Percentiles rank a stretch among this genome's conserved stretches.
These are phyloP conservation scores for Tetheella fluctuosa DNA, from an alignment of 2,888 invertebrate genomes.

Conservation along the genomic window DNA sequence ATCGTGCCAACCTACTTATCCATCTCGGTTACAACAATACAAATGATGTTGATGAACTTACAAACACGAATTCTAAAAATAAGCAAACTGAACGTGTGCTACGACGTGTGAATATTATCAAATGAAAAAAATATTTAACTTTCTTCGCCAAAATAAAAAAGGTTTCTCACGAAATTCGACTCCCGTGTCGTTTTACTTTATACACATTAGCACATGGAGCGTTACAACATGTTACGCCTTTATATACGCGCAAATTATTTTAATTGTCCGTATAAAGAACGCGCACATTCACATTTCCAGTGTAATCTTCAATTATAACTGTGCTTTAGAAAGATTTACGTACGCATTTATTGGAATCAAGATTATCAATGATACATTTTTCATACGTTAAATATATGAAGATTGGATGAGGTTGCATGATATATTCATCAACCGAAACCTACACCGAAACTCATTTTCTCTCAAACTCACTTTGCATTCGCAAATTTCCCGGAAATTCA, in stretches of 20 bases:
- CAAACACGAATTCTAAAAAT: neutral
- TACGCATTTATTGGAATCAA: neutral
- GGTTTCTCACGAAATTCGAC: constrained; percentile 46
- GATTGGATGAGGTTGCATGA: no score
- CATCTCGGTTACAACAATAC: neutral
- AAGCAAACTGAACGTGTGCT: constrained; percentile 1
- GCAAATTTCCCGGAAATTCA: neutral
- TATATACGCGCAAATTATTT: constrained; percentile 18
- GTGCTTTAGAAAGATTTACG: neutral
- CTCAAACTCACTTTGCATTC: no score
- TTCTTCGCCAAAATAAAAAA: constrained; percentile 36
- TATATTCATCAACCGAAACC: no score
- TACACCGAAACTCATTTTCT: no score
- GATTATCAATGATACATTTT: neutral
- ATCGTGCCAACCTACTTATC: neutral
- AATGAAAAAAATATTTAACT: constrained; percentile 36
- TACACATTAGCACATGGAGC: constrained; percentile 15
- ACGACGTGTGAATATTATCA: constrained; percentile 18
- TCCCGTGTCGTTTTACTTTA: constrained; percentile 34
- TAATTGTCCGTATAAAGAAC: constrained; percentile 24
- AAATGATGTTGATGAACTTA: neutral
- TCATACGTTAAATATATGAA: neutral
- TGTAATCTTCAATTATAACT: constrained; percentile 16
- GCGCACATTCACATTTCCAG: constrained; percentile 40
- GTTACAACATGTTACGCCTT: constrained; percentile 10